Evolutionary conservation across 2,113 vertebrate genomes (phyloP).

Genomic region (Gopherus evgoodei): DNA sequence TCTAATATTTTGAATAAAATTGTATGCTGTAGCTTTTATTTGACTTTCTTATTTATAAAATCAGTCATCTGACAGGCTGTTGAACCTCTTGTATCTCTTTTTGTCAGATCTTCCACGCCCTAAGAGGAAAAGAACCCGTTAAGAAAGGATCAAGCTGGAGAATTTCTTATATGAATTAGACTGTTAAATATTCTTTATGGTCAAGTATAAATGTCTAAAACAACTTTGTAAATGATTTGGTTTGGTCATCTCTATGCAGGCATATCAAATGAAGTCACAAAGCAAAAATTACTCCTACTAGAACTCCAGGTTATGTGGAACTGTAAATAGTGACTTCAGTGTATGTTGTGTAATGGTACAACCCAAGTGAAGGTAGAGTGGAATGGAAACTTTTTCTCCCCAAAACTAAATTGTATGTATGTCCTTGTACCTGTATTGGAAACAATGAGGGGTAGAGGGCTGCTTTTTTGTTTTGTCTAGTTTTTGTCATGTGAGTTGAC

Average conservation of each 20-base stretch:
- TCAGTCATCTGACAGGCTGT: constrained; percentile 19
- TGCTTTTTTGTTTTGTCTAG: neutral
- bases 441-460: neutral
- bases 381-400: neutral
- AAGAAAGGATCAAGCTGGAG: constrained; percentile 29
- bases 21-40: neutral
- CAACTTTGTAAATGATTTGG: neutral
- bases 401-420: neutral
- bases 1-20: neutral
- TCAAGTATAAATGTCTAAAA: neutral
- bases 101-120: constrained; percentile 67
- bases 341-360: neutral
- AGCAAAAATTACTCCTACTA: neutral
- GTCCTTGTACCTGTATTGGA: neutral
- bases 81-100: constrained; percentile 57
- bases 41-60: neutral
- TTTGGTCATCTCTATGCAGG: neutral
- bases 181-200: neutral
- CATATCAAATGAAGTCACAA: neutral
- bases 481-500: neutral
- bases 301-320: neutral
- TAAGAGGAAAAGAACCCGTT: constrained; percentile 73
- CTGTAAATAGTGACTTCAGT: neutral
- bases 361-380: neutral
- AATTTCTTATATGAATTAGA: neutral